Conservation (phyloP, 2,113 vertebrate species). For the Saguinus midas region DNA sequence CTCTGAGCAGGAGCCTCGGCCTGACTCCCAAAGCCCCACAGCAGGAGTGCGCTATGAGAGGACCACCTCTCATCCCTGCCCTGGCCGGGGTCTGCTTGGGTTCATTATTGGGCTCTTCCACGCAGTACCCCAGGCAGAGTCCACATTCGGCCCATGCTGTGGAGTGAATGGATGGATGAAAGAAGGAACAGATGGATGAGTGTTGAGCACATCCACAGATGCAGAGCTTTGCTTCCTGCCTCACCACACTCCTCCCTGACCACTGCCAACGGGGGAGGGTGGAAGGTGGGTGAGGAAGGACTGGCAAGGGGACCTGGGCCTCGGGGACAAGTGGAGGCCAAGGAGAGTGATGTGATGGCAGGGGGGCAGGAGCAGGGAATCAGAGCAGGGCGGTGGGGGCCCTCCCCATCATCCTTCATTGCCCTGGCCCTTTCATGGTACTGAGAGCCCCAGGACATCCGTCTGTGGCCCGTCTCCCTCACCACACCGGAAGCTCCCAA, state of each 20-base stretch:
- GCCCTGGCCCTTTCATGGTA: neutral
- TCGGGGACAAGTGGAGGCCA: neutral
- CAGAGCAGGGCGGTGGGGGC: accelerated
- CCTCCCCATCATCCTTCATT: neutral
- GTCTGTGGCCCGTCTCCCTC: neutral
- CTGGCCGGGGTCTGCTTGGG: neutral
- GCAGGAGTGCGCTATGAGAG: accelerated
- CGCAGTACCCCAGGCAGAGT: too few species aligned
- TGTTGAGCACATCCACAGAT: accelerated
- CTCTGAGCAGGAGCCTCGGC: neutral
- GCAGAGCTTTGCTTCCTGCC: neutral
- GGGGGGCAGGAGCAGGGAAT: accelerated
- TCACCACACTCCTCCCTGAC: neutral
- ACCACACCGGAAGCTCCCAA: too few species aligned
- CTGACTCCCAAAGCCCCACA: neutral
- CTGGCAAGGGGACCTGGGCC: accelerated
- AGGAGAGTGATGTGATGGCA: accelerated
- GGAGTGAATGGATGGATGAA: neutral
- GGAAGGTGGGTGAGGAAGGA: accelerated
- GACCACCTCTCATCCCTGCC: neutral
- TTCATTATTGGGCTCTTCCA: neutral
- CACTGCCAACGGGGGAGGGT: accelerated
- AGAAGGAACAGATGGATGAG: too few species aligned
- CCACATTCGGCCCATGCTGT: neutral
- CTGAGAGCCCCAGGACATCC: neutral